Evolutionary conservation across 2,113 vertebrate genomes (phyloP), one percentile per base, ranked within the genome.

Genomic region (Microcebus ravelobensis): DNA sequence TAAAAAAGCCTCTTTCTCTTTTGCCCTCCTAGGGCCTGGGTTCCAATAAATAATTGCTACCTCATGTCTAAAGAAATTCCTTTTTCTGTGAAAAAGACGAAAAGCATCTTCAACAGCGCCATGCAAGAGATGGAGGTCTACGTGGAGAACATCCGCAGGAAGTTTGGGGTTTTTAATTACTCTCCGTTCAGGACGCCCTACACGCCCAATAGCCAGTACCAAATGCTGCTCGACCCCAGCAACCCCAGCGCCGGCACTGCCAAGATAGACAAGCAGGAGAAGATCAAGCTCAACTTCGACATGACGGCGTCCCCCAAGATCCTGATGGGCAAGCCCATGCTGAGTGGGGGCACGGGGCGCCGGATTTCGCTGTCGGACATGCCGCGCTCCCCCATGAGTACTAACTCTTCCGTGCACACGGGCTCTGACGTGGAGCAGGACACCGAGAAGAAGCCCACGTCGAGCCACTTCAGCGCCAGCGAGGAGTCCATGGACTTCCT

Each of bases 21-120:
- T 98, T 92, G 57, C 94, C 34, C 45, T 61, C 90, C 0, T 96
- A 99, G 99, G 98, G 99, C 99, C 97, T 99, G 99, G 99, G 99
- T 99, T 98, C 99, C 99, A 91, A 99, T 99, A 98, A 99, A 99
- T 99, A 99, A 99, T 98, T 99, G 99, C 99, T 99, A 99, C 99
- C 99, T 99, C 99, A 99, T 99, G 99, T 99, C 99, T 98, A 99
- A 99, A 99, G 99, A 99, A 98, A 99, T 99, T 97, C 99, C 99
- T 88, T 99, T 99, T 99, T 99, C 99, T 98, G 99, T 99, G 98
- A 99, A 99, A 99, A 99, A 99, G 99, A 99, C 99, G 73, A 99
- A 99, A 98, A 99, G 99, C 99, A 99, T 99, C 98, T 99, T 99
- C 98, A 99, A 99, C 98, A 99, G 99, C 96, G 99, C 99, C 98